These are phyloP conservation scores for Malurus melanocephalus DNA, from an alignment of 2,113 vertebrate genomes.

Conservation along the genomic window DNA sequence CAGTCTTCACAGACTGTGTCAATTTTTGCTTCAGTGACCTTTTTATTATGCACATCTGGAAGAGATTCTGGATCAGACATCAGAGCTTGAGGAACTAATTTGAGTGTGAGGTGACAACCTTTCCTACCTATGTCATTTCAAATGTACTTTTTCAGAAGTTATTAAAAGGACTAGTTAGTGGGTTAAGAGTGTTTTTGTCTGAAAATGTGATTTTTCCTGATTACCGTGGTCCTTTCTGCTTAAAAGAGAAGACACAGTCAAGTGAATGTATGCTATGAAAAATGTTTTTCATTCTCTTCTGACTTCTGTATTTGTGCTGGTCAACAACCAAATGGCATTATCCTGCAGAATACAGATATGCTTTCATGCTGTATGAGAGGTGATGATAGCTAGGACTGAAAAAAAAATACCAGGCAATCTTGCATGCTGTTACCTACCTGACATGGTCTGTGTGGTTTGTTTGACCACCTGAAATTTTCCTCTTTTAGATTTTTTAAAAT, in stretches of 20 bases:
- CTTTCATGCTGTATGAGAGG: neutral
- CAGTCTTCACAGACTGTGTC: neutral
- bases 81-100: neutral
- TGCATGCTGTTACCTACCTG: neutral
- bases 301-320: neutral
- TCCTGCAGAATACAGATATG: neutral
- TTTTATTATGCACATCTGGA: neutral
- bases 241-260: neutral
- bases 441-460: neutral
- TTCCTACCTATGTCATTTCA: neutral
- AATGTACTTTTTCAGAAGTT: neutral
- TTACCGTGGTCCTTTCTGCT: accelerated
- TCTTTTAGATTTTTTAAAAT: no score
- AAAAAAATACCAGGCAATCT: neutral
- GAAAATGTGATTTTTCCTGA: neutral
- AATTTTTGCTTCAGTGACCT: neutral
- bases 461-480: neutral
- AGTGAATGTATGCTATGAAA: neutral
- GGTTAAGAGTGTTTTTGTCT: neutral
- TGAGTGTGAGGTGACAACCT: neutral
- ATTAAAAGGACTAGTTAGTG: neutral
- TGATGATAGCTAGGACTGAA: neutral
- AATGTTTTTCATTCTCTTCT: neutral
- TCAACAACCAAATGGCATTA: neutral
- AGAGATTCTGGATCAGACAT: neutral